Conservation (phyloP, 2,888 invertebrate species). For the Liodrosophila aerea region DNA sequence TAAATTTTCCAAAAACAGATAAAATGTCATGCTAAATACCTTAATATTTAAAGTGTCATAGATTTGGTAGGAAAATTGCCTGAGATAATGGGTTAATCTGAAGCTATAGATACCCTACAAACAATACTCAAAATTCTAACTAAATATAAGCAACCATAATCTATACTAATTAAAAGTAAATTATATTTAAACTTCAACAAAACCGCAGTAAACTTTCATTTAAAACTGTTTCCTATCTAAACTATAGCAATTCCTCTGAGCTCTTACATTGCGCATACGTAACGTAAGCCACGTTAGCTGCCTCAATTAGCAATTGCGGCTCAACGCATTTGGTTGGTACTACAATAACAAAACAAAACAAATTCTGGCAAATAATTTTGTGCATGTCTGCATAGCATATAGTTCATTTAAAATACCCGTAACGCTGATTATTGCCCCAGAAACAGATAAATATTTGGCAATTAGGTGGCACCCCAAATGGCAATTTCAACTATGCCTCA, state of each 20-base stretch:
- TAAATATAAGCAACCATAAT: too few relatives aligned
- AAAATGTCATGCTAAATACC: conserved; percentile 16
- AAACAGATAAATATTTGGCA: conserved; percentile 61
- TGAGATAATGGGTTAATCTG: too few relatives aligned
- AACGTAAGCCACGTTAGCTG: conserved; percentile 17
- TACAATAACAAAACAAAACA: conserved; percentile 40
- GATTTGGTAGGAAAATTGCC: conserved; percentile 18
- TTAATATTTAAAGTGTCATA: conserved; percentile 40
- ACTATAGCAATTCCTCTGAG: too few relatives aligned
- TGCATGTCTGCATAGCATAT: conserved; percentile 5
- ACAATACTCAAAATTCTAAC: too few relatives aligned
- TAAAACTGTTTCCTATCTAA: background rate
- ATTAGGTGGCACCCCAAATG: conserved; percentile 45
- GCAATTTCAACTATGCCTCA: background rate
- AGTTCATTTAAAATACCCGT: conserved; percentile 2
- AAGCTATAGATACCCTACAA: too few relatives aligned
- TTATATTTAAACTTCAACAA: too few relatives aligned
- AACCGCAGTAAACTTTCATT: too few relatives aligned
- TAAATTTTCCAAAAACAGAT: background rate
- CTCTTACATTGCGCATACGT: conserved; percentile 48
- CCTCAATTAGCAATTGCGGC: conserved; percentile 59
- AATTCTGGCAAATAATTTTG: background rate
- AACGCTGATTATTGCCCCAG: conserved; percentile 48
- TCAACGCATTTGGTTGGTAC: conserved; percentile 46
- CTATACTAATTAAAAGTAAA: too few relatives aligned